Base-by-base conservation (phyloP, 2,888 invertebrate species). In the Thera britannica region DNA sequence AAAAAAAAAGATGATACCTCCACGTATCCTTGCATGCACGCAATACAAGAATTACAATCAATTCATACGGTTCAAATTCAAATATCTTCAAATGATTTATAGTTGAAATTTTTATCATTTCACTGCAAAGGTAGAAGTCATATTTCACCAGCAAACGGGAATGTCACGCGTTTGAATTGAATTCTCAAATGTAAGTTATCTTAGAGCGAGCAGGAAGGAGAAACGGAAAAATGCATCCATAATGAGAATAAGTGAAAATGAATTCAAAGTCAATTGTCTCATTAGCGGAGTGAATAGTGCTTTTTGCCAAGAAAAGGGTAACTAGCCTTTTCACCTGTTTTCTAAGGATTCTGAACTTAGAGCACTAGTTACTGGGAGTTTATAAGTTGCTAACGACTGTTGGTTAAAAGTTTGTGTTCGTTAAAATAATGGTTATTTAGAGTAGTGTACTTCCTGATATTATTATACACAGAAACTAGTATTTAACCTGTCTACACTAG, bases 71-170 rank as follows among this genome's bases (percentile, higher is more conserved):
- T 52, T 52, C 2, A 9, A 11, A 54, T 52, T 52, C 2, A 9
- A 11, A 54, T 54, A 8, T 41, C 41, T 23, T 12, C 9, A 36
- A 58, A 54, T 46, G 46, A 67, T 64, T 65, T 35, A 55, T 9
- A 49, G 44, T 56, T 51, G 23, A 49, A 63, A 59, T 23, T 56
- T 52, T 51, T 51, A 54, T 63, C 46, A 60, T 52, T 38, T 61
- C 48, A n/a, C n/a, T 46, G 46, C 63, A 56, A 60, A 63, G 67
- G 49, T 56, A 57, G 41, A n/a, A 61, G 46, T 35, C 60, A 58
- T 61, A 57, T 64, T 52, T 68, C 60, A 64, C 41, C 8, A 6
- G 34, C 34, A 46, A 58, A 57, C 52, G 55, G 56, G 36, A 34
- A 49, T 46, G 46, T 64, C 56, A 5, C n/a, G 23, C 51, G 44